These are phyloP conservation scores for Galagoides demidoff DNA, from an alignment of 2,797 vertebrate genomes.

Conservation along the genomic window DNA sequence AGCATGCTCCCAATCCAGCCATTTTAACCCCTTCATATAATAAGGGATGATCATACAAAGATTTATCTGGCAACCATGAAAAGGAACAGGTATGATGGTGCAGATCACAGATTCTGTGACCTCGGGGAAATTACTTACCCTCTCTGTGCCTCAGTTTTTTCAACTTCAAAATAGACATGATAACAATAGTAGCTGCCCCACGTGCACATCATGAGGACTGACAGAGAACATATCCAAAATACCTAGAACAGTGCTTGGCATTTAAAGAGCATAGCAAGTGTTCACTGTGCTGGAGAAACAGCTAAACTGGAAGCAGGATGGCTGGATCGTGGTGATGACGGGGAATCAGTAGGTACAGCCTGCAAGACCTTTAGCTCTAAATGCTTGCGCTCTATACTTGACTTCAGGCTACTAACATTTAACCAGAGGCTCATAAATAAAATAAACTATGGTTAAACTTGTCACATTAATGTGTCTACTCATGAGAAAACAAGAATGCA, in stretches of 20 bases:
- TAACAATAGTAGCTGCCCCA: not conserved
- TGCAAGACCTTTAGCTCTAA: not conserved
- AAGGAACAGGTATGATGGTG: not conserved
- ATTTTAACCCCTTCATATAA: not conserved
- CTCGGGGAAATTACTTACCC: not conserved
- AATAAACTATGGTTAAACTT: slow-evolving; percentile 55
- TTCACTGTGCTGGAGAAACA: not conserved
- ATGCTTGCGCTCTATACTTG: slow-evolving; percentile 56
- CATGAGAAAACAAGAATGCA: slow-evolving; percentile 55
- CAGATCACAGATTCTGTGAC: not conserved
- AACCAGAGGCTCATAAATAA: slow-evolving; percentile 62
- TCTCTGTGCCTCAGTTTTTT: not conserved
- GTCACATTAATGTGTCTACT: slow-evolving; percentile 40
- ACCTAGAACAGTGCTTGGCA: not conserved
- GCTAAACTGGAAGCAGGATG: not conserved
- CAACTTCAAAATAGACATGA: not conserved
- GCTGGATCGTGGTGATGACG: not conserved
- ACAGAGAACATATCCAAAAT: not conserved
- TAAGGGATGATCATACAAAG: not conserved
- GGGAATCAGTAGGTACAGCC: not conserved
- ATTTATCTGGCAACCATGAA: not conserved
- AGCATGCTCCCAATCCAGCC: not conserved
- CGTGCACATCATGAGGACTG: not conserved
- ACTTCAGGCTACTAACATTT: slow-evolving; percentile 56
- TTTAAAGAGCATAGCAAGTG: not conserved